phyloP scores from a whole-genome alignment of 2,797 vertebrate genomes.

The Capromys pilorides region DNA sequence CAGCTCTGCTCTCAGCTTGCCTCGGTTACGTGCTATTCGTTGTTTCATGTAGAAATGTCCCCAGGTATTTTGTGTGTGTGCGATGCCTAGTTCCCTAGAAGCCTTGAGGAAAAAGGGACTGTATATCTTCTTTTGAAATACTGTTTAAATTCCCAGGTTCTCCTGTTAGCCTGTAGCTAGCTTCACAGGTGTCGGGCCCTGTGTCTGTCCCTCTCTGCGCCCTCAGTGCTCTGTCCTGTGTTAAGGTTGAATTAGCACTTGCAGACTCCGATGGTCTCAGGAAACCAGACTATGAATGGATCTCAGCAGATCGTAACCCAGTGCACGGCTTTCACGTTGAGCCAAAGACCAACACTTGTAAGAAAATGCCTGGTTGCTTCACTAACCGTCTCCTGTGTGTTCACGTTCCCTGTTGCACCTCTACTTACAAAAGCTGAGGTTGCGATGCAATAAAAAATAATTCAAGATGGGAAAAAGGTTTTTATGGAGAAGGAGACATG shows the following conservation, averaged over 20 bases:
- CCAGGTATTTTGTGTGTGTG: background rate
- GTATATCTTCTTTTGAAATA: slow-evolving; percentile 2
- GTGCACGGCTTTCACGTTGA: background rate
- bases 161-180: background rate
- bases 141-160: background rate
- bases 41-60: slow-evolving; percentile 29
- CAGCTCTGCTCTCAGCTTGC: background rate
- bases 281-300: background rate
- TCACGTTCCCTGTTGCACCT: background rate
- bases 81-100: background rate
- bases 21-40: background rate
- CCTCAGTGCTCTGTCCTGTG: too few relatives aligned
- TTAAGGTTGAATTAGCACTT: background rate
- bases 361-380: slow-evolving; percentile 10
- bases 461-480: background rate
- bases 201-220: too few relatives aligned
- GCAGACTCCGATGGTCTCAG: background rate
- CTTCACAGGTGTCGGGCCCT: background rate
- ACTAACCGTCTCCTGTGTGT: slow-evolving; percentile 19
- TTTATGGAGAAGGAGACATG: background rate
- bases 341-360: background rate
- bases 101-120: background rate
- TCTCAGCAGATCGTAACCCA: background rate
- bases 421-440: background rate
- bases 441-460: background rate